Evolutionary conservation across 2,888 invertebrate species (phyloP).

Genomic region (Himalopsyche tibetana): DNA sequence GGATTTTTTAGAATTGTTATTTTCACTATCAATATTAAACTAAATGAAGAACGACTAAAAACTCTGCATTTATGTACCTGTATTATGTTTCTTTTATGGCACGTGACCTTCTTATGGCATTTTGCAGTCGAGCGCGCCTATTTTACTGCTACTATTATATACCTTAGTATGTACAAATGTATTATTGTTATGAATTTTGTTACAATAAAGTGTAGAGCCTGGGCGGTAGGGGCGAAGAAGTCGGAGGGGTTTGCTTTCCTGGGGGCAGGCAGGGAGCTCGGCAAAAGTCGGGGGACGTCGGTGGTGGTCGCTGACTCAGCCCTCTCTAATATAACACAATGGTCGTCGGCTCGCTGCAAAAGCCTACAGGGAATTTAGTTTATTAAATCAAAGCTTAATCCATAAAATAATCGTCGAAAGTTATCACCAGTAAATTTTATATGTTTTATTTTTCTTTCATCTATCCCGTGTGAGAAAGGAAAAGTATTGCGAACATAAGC

Average conservation of each 20-base stretch:
- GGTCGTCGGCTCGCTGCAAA: constrained; percentile 70
- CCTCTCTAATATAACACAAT: constrained; percentile 70
- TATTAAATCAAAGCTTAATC: constrained; percentile 57
- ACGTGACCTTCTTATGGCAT: constrained; percentile 60
- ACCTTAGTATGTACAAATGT: constrained; percentile 53
- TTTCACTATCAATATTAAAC: too few relatives aligned
- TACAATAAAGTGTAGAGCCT: constrained; percentile 56
- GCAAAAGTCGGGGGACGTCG: constrained; percentile 58
- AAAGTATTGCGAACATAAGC: too few relatives aligned
- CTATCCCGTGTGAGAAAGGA: too few relatives aligned
- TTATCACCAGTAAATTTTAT: too few relatives aligned
- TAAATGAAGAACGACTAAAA: not conserved
- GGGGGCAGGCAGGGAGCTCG: constrained; percentile 67
- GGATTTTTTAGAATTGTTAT: too few relatives aligned
- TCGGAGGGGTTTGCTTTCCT: constrained; percentile 22
- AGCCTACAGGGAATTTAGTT: constrained; percentile 57
- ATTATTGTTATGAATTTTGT: constrained; percentile 63
- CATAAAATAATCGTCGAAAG: not conserved
- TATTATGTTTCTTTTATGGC: constrained; percentile 35
- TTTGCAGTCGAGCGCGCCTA: constrained; percentile 46
- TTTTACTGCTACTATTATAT: not conserved
- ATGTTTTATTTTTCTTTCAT: too few relatives aligned
- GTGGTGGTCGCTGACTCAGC: constrained; percentile 67
- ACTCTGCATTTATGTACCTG: constrained; percentile 8
- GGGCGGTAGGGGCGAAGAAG: constrained; percentile 45